phyloP scores from a whole-genome alignment of 2,888 invertebrate species.

The Oscheius sp. region DNA sequence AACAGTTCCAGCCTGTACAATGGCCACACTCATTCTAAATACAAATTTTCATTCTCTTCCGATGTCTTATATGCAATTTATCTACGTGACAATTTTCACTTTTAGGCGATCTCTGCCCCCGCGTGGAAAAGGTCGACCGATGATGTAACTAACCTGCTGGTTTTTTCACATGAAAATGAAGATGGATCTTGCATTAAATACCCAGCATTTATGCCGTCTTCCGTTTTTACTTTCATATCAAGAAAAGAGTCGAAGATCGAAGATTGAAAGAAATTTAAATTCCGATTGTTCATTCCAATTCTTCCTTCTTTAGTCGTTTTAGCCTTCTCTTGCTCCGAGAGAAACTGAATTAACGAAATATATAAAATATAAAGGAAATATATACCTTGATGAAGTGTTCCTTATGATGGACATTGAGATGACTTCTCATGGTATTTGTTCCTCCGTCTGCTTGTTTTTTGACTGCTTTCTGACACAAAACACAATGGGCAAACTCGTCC shows the following conservation, averaged over 20 bases:
- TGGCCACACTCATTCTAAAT: conserved; percentile 41
- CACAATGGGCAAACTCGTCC: neutral
- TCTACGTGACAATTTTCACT: conserved; percentile 12
- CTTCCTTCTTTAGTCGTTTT: too few species aligned
- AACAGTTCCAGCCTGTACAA: conserved; percentile 61
- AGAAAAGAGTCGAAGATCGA: too few species aligned
- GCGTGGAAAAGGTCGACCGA: neutral
- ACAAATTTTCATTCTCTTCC: neutral
- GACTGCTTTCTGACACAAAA: neutral
- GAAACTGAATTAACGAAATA: neutral
- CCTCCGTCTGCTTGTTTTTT: conserved; percentile 7
- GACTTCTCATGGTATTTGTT: conserved; percentile 6
- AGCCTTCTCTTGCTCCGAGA: neutral
- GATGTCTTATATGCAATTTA: neutral
- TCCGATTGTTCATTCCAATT: too few species aligned
- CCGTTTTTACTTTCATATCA: too few species aligned
- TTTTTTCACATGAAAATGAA: too few species aligned
- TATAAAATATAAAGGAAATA: neutral
- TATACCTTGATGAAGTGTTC: neutral
- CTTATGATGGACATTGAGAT: conserved; percentile 12
- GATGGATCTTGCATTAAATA: too few species aligned
- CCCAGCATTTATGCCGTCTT: too few species aligned
- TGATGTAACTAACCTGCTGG: too few species aligned
- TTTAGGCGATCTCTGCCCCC: conserved; percentile 2
- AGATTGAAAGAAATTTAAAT: too few species aligned